Evolutionary conservation across 2,113 vertebrate genomes (phyloP).

Genomic region (Noctilio leporinus): DNA sequence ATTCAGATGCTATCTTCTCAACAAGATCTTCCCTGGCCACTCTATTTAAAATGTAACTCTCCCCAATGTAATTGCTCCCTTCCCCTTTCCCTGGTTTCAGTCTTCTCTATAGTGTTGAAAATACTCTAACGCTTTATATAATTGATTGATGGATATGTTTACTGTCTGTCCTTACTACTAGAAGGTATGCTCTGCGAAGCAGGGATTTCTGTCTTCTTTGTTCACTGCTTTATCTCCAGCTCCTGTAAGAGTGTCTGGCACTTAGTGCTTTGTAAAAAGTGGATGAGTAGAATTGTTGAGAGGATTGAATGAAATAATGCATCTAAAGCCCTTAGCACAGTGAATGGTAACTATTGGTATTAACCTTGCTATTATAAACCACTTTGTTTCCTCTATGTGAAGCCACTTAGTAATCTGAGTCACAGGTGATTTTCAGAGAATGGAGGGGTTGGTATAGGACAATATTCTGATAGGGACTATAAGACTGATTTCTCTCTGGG

Average conservation of each 20-base stretch:
- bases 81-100: background rate
- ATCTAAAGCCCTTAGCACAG: background rate
- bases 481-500: constrained; percentile 58
- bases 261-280: background rate
- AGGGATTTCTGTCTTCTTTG: background rate
- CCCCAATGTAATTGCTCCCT: too few relatives aligned
- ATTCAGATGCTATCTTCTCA: background rate
- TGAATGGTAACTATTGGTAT: background rate
- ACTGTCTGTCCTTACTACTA: background rate
- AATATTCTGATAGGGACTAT: constrained; percentile 60
- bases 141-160: background rate
- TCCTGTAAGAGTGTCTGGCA: background rate
- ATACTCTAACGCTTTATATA: background rate
- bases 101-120: background rate
- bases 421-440: constrained; percentile 65
- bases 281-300: background rate
- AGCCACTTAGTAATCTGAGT: constrained; percentile 57
- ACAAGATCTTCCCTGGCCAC: background rate
- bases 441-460: constrained; percentile 28
- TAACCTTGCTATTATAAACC: background rate
- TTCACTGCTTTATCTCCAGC: background rate
- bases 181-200: background rate
- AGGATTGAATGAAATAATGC: background rate
- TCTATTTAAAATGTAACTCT: background rate
- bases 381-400: constrained; percentile 38